Percentiles rank a stretch among this genome's conserved stretches.
phyloP scores from a whole-genome alignment of 2,797 vertebrate species.

The Clarias platycephalus region DNA sequence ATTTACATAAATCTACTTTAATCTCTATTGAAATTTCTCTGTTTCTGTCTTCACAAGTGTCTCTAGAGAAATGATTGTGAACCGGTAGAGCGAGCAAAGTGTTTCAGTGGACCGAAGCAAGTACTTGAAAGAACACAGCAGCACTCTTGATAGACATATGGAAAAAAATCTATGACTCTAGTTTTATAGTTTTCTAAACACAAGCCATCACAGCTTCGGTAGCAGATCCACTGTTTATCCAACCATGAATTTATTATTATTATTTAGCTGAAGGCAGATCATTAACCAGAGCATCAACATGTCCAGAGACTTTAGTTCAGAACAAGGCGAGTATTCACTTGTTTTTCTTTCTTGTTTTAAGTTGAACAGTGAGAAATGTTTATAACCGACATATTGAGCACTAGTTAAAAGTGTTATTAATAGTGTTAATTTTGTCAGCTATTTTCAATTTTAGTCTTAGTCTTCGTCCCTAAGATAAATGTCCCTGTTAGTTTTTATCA shows the following conservation, averaged over 20 bases:
- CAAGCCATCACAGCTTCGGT: not conserved
- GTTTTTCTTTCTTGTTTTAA: not conserved
- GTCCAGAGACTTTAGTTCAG: not conserved
- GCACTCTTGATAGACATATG: not conserved
- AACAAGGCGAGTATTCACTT: not conserved
- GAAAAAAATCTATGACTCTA: not conserved
- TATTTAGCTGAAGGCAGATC: not conserved
- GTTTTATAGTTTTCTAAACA: too few species aligned
- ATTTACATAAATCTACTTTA: not conserved
- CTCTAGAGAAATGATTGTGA: not conserved
- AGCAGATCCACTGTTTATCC: not conserved
- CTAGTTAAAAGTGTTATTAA: not conserved
- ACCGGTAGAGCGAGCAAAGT: not conserved
- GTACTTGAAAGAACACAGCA: not conserved
- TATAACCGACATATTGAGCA: not conserved
- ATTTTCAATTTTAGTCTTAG: too few species aligned
- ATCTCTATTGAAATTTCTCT: not conserved
- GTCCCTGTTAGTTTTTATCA: too few species aligned
- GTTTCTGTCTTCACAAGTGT: not conserved
- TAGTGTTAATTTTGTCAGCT: too few species aligned
- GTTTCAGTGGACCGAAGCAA: not conserved
- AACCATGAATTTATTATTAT: not conserved
- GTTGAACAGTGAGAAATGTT: not conserved
- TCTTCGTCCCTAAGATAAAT: too few species aligned
- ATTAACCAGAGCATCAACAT: not conserved